A percentile compares a stretch with the other conserved stretches of the same genome.
Evolutionary conservation across 2,113 vertebrate species (phyloP).

Genomic region (Athene cunicularia): DNA sequence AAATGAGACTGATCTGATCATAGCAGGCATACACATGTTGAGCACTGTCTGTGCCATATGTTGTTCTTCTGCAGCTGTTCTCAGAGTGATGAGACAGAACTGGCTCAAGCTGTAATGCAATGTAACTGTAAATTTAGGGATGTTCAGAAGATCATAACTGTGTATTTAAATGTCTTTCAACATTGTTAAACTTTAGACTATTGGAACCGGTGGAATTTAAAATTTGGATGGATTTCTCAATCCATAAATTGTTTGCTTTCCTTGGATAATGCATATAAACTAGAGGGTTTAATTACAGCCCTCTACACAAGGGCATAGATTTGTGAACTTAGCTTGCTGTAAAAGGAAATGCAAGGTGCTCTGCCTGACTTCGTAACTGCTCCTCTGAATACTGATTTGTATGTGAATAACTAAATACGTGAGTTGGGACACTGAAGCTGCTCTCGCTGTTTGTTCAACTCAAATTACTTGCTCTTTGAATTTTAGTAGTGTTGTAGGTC

Average conservation of each 20-base stretch:
- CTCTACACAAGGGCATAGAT: background rate
- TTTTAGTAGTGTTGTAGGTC: background rate
- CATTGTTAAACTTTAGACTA: background rate
- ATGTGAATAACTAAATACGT: background rate
- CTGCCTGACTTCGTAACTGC: background rate
- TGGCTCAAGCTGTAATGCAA: background rate
- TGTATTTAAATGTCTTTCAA: background rate
- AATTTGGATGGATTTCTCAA: background rate
- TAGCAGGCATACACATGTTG: background rate
- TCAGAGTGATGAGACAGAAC: background rate
- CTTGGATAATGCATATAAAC: background rate
- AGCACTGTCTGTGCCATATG: background rate
- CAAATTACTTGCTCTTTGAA: background rate
- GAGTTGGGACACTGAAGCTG: background rate
- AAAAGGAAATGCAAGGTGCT: background rate
- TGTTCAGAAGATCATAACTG: background rate
- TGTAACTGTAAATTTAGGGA: background rate
- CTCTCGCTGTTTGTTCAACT: background rate
- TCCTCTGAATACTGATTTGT: background rate
- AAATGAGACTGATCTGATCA: background rate
- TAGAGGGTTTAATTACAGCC: background rate
- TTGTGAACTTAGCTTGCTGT: background rate
- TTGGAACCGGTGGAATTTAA: background rate
- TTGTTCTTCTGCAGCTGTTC: background rate
- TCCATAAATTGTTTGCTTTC: background rate